These are phyloP conservation scores for Mesocricetus auratus DNA, from an alignment of 2,113 vertebrate genomes.

Conservation along the genomic window DNA sequence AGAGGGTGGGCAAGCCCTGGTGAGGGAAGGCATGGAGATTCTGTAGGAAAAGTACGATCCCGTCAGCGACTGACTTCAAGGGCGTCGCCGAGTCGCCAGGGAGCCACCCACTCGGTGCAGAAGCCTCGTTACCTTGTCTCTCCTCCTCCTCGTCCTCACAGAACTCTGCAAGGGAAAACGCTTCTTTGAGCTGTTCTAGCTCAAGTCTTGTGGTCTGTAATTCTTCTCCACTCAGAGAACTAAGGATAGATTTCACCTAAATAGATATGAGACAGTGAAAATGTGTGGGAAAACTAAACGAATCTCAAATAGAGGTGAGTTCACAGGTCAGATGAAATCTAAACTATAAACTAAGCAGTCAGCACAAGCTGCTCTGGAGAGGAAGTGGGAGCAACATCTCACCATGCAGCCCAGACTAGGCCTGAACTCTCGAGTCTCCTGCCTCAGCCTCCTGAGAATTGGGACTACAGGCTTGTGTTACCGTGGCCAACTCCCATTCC, in stretches of 20 bases:
- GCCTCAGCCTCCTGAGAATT: background rate
- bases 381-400: background rate
- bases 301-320: background rate
- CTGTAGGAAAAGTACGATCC: background rate
- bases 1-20: background rate
- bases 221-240: constrained; percentile 92
- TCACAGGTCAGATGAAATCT: constrained; percentile 26
- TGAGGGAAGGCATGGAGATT: background rate
- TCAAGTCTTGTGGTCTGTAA: constrained; percentile 88
- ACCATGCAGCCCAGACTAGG: background rate
- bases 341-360: constrained; percentile 38
- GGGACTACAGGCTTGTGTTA: background rate
- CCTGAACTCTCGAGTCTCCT: background rate
- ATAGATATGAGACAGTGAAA: constrained; percentile 62
- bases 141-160: constrained; percentile 96
- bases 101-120: background rate
- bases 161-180: constrained; percentile 95
- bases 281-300: constrained; percentile 14
- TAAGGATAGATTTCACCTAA: constrained; percentile 94
- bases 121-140: constrained; percentile 87
- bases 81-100: background rate
- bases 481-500: background rate
- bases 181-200: constrained; percentile 91
- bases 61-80: background rate
- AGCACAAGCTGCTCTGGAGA: background rate